phyloP scores from a whole-genome alignment of 2,888 invertebrate genomes.

The Sepiola atlantica region DNA sequence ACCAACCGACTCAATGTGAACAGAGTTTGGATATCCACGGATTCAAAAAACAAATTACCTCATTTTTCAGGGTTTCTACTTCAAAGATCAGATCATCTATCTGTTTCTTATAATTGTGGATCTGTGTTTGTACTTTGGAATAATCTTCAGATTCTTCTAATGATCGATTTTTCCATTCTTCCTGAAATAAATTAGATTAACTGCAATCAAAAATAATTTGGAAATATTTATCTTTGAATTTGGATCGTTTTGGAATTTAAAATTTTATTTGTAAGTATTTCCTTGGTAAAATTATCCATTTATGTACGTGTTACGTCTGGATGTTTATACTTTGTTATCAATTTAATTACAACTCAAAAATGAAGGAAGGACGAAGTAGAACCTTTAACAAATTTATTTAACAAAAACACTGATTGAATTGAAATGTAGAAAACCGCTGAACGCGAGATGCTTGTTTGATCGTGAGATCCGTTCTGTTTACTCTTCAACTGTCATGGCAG shows the following conservation, averaged over 20 bases:
- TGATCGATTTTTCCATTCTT: not conserved
- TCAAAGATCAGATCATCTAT: conserved; percentile 71
- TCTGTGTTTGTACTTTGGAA: conserved; percentile 63
- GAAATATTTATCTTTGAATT: not conserved
- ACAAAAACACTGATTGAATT: too few species aligned
- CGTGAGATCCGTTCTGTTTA: too few species aligned
- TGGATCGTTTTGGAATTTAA: not conserved
- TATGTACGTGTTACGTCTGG: too few species aligned
- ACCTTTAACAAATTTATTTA: too few species aligned
- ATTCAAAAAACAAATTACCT: conserved; percentile 59
- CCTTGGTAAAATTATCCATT: not conserved
- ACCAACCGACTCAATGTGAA: too few species aligned
- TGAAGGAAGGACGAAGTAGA: too few species aligned
- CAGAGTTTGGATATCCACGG: too few species aligned
- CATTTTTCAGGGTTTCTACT: conserved; percentile 71
- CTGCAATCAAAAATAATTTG: not conserved
- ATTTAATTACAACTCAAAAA: too few species aligned
- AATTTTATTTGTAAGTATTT: not conserved
- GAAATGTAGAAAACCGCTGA: too few species aligned
- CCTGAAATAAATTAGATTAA: not conserved
- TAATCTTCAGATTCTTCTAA: conserved; percentile 65
- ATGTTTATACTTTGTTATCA: too few species aligned
- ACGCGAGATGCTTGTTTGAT: too few species aligned
- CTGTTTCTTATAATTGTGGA: conserved; percentile 71
- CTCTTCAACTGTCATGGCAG: too few species aligned